Base-by-base conservation (phyloP, 2,888 invertebrate species). In the Perdita meconis region DNA sequence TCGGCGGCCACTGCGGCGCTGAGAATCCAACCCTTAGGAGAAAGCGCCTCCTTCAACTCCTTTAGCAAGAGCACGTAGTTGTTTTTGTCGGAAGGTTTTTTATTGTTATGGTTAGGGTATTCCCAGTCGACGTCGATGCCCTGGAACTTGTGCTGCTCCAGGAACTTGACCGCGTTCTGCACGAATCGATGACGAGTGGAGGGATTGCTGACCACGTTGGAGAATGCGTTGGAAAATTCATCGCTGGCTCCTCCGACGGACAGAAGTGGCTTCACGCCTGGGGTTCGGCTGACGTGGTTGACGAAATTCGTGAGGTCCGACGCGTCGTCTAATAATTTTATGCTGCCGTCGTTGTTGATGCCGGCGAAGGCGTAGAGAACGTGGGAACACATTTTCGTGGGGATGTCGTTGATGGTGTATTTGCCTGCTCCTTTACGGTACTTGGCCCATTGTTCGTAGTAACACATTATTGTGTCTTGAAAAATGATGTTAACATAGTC, bases 91-190 rank as follows among this genome's bases (percentile, higher is more conserved):
- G 88, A 92, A n/a, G n/a, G n/a, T n/a, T n/a, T n/a, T n/a, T n/a
- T n/a, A n/a, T n/a, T n/a, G 40, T 95, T 91, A 55, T 94, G 93
- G 59, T 93, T 94, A 0, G 96, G 96, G 83, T 95, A 96, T 85
- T 96, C 95, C 96, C 96, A 96, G 88, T 96, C 96, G 0, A 96
- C 64, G 86, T 96, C 96, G 0, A 96, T 92, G 0, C 96, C 96
- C 86, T 96, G 95, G 77, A 96, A 96, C 0, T 93, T 93, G 85
- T 95, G 92, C 3, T 93, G 92, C 47, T 92, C 86, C 0, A 96
- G 83, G 87, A 95, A 94, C 0, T 91, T 85, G 0, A 95, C 86
- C 0, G 94, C 94, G 67, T 94, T 95, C 3, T 93, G 84, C 24
- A 95, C 93, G 85, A 96, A 95, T 22, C 88, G 91, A 0, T 91